A percentile compares a stretch with the other conserved stretches of the same genome.
Conservation (phyloP, 2,797 vertebrate species). For the Streptopelia turtur region DNA sequence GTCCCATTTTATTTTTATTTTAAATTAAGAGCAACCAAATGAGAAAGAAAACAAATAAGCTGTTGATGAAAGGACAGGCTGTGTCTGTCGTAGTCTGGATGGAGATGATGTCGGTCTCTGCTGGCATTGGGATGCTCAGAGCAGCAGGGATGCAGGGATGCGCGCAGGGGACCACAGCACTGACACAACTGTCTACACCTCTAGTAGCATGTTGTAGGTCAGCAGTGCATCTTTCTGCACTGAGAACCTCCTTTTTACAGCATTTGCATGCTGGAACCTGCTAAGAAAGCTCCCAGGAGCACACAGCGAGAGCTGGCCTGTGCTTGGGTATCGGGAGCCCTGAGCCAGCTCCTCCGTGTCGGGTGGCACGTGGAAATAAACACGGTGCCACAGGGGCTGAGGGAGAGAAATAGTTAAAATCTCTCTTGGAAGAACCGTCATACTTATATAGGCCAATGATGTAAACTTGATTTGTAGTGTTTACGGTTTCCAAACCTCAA, state of each 20-base stretch:
- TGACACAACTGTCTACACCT: not conserved
- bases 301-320: not conserved
- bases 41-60: not conserved
- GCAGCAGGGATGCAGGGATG: not conserved
- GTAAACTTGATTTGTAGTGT: not conserved
- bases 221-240: not conserved
- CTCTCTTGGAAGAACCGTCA: not conserved
- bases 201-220: not conserved
- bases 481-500: not conserved
- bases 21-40: not conserved
- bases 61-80: not conserved
- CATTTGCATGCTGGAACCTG: too few relatives aligned
- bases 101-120: not conserved
- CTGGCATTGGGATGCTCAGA: not conserved
- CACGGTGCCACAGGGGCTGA: not conserved
- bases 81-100: not conserved
- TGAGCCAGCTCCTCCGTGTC: not conserved
- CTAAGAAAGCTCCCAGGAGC: not conserved
- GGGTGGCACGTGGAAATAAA: not conserved
- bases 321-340: not conserved
- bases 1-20: not conserved
- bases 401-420: not conserved
- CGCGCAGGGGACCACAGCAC: rapidly evolving
- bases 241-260: not conserved
- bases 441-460: not conserved